Percentiles rank a stretch among this genome's conserved stretches.
Evolutionary conservation across 2,113 vertebrate species (phyloP).

Genomic region (Leucopternis melanops): DNA sequence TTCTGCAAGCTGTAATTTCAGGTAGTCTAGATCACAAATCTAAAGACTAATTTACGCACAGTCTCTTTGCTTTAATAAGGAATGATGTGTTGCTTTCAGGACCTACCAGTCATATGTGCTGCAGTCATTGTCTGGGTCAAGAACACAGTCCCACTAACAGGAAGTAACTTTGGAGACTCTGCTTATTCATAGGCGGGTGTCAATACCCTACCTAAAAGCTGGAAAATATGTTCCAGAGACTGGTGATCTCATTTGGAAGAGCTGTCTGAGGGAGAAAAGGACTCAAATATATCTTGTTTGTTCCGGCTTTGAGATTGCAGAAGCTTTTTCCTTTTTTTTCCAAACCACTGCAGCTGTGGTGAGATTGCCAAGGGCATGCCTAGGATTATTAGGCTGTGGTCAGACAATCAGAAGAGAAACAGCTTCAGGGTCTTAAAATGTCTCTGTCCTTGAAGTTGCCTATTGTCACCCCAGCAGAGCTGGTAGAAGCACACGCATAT

Average conservation of each 20-base stretch:
- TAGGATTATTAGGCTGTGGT: background rate
- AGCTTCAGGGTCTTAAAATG: background rate
- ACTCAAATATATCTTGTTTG: background rate
- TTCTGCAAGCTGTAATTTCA: background rate
- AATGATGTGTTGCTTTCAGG: background rate
- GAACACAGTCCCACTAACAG: background rate
- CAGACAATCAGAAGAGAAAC: background rate
- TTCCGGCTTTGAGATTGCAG: background rate
- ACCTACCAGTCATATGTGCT: background rate
- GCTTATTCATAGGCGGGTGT: background rate
- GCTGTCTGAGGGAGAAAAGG: background rate
- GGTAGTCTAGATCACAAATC: background rate
- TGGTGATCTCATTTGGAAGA: background rate
- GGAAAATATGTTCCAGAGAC: background rate
- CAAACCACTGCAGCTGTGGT: background rate
- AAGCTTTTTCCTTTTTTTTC: background rate
- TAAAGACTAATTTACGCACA: background rate
- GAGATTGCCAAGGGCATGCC: background rate
- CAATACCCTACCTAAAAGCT: background rate
- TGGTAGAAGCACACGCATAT: background rate
- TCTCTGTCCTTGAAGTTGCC: background rate
- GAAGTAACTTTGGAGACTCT: background rate
- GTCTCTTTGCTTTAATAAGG: background rate
- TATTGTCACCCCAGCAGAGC: background rate
- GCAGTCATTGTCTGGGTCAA: background rate